Base-by-base conservation (phyloP, 2,888 invertebrate species). In the Calephelis perditalis region DNA sequence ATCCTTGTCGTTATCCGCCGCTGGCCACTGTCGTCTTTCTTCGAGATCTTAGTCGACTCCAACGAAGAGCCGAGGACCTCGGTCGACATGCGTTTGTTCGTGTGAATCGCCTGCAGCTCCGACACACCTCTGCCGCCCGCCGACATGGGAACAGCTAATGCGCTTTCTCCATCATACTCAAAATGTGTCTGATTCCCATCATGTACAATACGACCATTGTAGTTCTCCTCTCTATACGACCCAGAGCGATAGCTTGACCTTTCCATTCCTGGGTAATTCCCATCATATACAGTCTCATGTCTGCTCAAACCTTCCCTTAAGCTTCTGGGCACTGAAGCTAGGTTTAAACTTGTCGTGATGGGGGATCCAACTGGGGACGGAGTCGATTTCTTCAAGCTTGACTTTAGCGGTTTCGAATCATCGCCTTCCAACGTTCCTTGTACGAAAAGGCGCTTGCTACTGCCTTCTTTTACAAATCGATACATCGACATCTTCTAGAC, bases 1-100 rank as follows among this genome's bases (percentile, higher is more conserved):
- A n/a, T n/a, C n/a, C n/a, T n/a, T n/a, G n/a, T n/a, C n/a, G 96
- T 97, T 68, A 97, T 96, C 69, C 96, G 93, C 65, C 96, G 92
- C 76, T 95, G 94, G 47, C 96, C 96, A 77, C 94, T 94, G 68
- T 95, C 94, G 63, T 94, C 94, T 78, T 94, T 93, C 82, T 95
- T 94, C 80, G 95, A 95, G 74, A 96, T 94, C 86, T 96, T 95
- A 66, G 95, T 95, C 73, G 96, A 95, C 86, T 96, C 96, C 78
- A 96, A 91, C 66, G 96, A 96, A 78, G 95, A 95, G 75, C 96
- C 96, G 74, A 96, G 91, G 79, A 96, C 94, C 91, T 96, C 96
- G 73, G 96, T 96, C 77, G 96, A 95, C 77, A 96, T 87, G 71
- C 94, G 92, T 77, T 96, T 95, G 82, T 95, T 95, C 73, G 96